Evolutionary conservation across 2,797 vertebrate genomes (phyloP).

Genomic region (Etheostoma nigrum): DNA sequence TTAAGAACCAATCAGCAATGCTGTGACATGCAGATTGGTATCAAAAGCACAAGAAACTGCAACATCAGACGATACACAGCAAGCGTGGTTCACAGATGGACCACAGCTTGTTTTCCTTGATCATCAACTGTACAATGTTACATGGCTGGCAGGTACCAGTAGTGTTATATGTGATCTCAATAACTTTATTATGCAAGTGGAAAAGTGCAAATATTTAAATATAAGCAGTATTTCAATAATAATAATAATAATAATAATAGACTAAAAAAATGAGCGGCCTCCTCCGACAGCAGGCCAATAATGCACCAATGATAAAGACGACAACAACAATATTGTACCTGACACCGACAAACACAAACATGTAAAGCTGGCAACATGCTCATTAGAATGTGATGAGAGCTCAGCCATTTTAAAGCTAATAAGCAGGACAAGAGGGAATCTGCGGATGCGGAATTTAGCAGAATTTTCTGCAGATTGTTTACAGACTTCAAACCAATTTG

Average conservation of each 20-base stretch:
- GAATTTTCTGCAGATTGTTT: too few species aligned
- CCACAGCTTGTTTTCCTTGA: constrained; percentile 3
- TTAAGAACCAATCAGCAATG: constrained; percentile 16
- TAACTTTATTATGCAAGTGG: constrained; percentile 4
- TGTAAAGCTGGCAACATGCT: constrained; percentile 6
- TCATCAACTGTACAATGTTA: constrained; percentile 28
- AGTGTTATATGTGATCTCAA: constrained; percentile 14
- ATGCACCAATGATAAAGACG: constrained; percentile 15
- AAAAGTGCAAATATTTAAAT: constrained; percentile 59
- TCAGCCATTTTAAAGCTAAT: constrained; percentile 7
- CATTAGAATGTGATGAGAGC: neutral
- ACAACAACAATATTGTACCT: constrained; percentile 59
- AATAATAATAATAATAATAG: too few species aligned
- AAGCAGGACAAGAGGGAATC: neutral
- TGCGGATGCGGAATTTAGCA: too few species aligned
- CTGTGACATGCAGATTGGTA: constrained; percentile 50
- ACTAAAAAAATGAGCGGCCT: neutral
- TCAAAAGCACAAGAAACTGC: constrained; percentile 29
- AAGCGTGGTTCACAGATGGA: constrained; percentile 50
- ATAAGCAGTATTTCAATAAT: constrained; percentile 19
- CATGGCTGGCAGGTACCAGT: constrained; percentile 5
- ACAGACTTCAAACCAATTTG: too few species aligned
- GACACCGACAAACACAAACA: constrained; percentile 43
- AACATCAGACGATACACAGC: constrained; percentile 20
- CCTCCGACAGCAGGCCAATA: constrained; percentile 15